These are phyloP conservation scores for Callithrix jacchus DNA, from an alignment of 2,113 vertebrate genomes.

Conservation along the genomic window DNA sequence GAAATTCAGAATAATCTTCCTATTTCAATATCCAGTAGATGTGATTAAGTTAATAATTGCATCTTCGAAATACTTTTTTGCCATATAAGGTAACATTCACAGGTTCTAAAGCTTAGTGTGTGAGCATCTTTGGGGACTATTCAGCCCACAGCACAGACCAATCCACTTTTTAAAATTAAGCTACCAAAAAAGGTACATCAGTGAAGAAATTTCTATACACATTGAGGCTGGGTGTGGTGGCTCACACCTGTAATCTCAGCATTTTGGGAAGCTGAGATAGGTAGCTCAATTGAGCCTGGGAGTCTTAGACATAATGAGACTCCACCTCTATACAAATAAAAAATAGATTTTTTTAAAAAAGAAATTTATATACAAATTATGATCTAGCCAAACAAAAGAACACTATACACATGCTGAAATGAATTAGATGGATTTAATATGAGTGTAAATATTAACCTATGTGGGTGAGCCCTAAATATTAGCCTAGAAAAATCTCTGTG, in stretches of 20 bases:
- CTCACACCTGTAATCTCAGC: no score
- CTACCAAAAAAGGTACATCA: background rate
- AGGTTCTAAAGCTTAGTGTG: background rate
- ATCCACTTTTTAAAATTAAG: background rate
- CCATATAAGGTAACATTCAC: background rate
- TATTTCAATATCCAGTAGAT: background rate
- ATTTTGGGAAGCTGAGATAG: no score
- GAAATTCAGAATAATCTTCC: background rate
- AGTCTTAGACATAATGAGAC: no score
- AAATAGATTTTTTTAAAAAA: background rate
- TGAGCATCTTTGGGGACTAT: background rate
- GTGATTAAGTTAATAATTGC: background rate
- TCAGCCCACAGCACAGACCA: background rate
- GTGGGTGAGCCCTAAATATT: background rate
- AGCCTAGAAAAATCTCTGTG: slow-evolving; percentile 7
- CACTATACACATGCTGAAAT: background rate
- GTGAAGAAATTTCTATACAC: background rate
- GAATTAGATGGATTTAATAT: background rate
- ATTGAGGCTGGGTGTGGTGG: no score
- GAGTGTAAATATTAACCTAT: background rate
- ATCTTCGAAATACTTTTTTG: background rate
- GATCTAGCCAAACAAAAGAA: background rate
- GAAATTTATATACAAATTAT: background rate
- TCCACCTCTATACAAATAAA: no score
- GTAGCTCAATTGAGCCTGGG: no score